Base-by-base conservation (phyloP, 1,140 invertebrate species). In the Sarcophaga bullata region DNA sequence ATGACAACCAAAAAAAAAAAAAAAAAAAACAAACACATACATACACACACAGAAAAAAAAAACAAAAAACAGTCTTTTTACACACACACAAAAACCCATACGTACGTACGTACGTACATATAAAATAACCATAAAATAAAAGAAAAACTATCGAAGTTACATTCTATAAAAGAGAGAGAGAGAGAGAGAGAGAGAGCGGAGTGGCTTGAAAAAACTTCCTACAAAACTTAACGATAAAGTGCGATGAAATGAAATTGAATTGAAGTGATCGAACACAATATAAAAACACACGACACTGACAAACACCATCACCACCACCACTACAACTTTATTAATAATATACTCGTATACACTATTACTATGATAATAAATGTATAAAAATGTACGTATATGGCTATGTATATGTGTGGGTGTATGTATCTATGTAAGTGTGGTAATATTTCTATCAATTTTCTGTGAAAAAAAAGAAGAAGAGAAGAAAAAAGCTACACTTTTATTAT, bases 241-340 rank as follows among this genome's bases (percentile, higher is more conserved):
- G 73, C 47, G 73, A 76, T 76, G 73, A 76, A 76, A 76, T 76
- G 73, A 76, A 76, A 76, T 76, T 76, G 73, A 76, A 76, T 76
- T 76, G 73, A 76, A 76, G 73, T 76, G 73, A 76, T 76, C 73
- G 73, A 76, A 76, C 73, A 76, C 49, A 76, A 76, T 19, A 68
- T 19, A 68, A 68, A 68, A 13, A 68, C 6, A 19, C 62, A 68
- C 8, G 19, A 68, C 8, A n/a, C 50, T 52, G 50, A 13, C 50
- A 52, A 10, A 52, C 13, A 10, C 6, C 13, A 10, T 6, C 50
- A 10, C 13, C 50, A 37, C 25, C 4, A 37, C 25, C 1, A 37
- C 25, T 1, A 37, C 25, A 37, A 37, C 25, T 37, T 37, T 37
- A 37, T 37, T 37, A 37, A 37, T 37, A 37, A 37, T 37, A 37